These are phyloP conservation scores for Orthosia gothica DNA, from an alignment of 2,888 invertebrate species.

Conservation along the genomic window DNA sequence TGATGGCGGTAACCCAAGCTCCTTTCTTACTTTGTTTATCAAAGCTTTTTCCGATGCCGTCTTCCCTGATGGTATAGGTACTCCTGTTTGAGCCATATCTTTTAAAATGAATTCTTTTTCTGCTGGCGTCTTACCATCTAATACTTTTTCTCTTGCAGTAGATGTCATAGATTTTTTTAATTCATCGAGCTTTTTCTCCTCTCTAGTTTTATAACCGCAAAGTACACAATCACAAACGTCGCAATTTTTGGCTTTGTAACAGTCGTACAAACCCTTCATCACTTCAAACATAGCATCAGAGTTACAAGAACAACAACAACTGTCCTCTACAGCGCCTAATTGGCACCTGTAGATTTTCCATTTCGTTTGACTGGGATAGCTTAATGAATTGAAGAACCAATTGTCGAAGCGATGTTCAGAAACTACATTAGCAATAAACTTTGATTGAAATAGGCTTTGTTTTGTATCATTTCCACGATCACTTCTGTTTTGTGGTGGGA, in stretches of 20 bases:
- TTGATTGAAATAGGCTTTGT: constrained; percentile 33
- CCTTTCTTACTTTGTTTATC: constrained; percentile 29
- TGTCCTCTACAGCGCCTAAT: constrained; percentile 29
- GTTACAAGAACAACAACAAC: constrained; percentile 72
- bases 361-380: constrained; percentile 37
- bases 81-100: constrained; percentile 32
- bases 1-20: constrained; percentile 50
- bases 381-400: constrained; percentile 15
- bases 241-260: constrained; percentile 84
- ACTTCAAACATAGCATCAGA: constrained; percentile 86
- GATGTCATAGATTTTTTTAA: constrained; percentile 43
- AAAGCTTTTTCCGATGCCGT: constrained; percentile 45
- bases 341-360: constrained; percentile 58
- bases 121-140: constrained; percentile 37
- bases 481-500: background rate
- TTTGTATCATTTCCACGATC: background rate
- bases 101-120: constrained; percentile 44
- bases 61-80: constrained; percentile 41
- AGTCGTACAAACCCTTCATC: constrained; percentile 85
- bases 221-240: constrained; percentile 82
- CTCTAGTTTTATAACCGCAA: constrained; percentile 75
- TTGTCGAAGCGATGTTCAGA: constrained; percentile 49
- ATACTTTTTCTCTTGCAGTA: constrained; percentile 27
- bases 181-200: constrained; percentile 31
- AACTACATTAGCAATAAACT: constrained; percentile 49